Conservation (phyloP, 1,140 invertebrate species). For the Panulirus ornatus region DNA sequence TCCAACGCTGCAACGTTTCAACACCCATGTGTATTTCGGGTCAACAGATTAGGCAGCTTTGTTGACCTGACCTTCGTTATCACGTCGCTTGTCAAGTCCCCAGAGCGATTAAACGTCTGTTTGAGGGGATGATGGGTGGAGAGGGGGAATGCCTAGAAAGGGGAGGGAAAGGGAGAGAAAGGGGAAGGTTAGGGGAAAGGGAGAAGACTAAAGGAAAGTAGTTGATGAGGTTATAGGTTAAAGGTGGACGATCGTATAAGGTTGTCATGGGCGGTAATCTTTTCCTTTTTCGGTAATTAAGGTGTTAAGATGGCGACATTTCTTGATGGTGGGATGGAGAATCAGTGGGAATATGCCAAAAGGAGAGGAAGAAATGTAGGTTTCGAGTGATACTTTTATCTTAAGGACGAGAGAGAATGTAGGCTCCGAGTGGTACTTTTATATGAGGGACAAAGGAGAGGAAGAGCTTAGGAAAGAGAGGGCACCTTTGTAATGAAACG, state of each 20-base stretch:
- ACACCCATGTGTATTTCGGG: constrained; percentile 20
- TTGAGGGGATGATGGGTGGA: neutral
- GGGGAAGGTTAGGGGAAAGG: neutral
- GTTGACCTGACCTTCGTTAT: constrained; percentile 33
- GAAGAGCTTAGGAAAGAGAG: neutral
- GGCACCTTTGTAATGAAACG: neutral
- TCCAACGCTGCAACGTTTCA: too few relatives aligned
- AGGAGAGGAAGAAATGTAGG: neutral
- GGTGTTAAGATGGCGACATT: too few relatives aligned
- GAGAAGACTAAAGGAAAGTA: neutral
- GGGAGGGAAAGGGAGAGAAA: neutral
- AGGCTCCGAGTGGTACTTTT: too few relatives aligned
- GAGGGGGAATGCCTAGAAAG: constrained; percentile 13
- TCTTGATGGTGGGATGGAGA: neutral
- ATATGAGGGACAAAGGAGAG: neutral
- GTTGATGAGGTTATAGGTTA: too few relatives aligned
- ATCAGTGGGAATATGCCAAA: neutral
- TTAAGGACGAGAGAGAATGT: too few relatives aligned
- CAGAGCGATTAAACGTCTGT: neutral
- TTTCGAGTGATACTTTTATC: too few relatives aligned
- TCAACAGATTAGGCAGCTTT: constrained; percentile 33
- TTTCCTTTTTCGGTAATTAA: too few relatives aligned
- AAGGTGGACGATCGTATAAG: too few relatives aligned
- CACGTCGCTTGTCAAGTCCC: constrained; percentile 3
- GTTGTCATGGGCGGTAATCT: too few relatives aligned